Base-by-base conservation (phyloP, 2,113 vertebrate genomes). In the Ailurus styani region DNA sequence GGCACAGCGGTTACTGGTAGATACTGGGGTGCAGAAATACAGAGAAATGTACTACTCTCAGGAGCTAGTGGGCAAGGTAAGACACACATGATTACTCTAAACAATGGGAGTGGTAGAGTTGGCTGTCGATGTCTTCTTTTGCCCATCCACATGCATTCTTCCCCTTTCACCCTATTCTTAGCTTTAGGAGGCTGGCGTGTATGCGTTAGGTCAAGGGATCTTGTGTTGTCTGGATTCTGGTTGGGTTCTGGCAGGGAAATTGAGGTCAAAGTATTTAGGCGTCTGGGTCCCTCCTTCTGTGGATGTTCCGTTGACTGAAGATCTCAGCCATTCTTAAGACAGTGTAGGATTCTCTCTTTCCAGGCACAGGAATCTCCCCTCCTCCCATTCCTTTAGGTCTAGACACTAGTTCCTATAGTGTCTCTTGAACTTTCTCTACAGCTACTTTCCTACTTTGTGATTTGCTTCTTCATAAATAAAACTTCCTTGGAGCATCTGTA, bases 11-110 rank as follows among this genome's bases (percentile, higher is more conserved):
- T n/a, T 7, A 29, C 50, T 3, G 6, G 0, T 52, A 42, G 62
- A 60, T 20, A 15, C 4, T 47, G 31, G 20, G 68, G 45, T 25
- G 6, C 45, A 5, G 52, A 37, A 29, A 25, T 70, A 23, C 57
- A 62, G 88, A 31, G 13, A 1, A 0, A 0, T 10, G 47, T 14
- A 2, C 11, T 2, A 62, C 9, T 27, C 15, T 21, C 12, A 1
- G 10, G 42, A 60, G 23, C 13, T 79, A 31, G 52, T 23, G 18
- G 45, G 60, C 29, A 25, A 79, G 37, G 47, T 3, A n/a, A 57
- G n/a, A 20, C 45, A 21, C 25, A 45, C 31, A 10, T 7, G 29
- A 18, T 45, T 45, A 11, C 29, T 17, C 0, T 34, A 6, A 40
- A 21, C 5, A 6, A 6, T 54, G 40, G 23, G 9, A 84, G 54